Percentiles rank a stretch among this genome's conserved stretches.
Evolutionary conservation across 2,888 invertebrate species (phyloP).

Genomic region (Apamea monoglypha): DNA sequence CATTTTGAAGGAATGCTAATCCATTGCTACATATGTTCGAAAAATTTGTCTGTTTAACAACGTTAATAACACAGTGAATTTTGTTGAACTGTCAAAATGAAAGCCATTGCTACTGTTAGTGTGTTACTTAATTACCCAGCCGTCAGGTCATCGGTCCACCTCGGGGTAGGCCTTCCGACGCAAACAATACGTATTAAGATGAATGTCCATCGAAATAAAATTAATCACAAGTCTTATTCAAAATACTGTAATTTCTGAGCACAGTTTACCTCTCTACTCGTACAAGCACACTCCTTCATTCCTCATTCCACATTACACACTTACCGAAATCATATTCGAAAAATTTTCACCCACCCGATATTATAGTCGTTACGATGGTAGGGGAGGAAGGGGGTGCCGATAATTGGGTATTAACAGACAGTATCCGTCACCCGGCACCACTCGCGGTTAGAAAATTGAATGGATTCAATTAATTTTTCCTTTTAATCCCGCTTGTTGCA

Average conservation of each 20-base stretch:
- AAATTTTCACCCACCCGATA: conserved; percentile 50
- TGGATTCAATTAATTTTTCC: conserved; percentile 85
- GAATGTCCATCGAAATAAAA: not conserved
- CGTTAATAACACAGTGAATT: no score
- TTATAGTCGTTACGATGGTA: conserved; percentile 55
- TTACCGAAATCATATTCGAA: conserved; percentile 56
- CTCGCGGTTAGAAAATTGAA: conserved; percentile 82
- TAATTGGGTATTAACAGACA: conserved; percentile 87
- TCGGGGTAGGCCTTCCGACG: not conserved
- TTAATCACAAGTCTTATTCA: not conserved
- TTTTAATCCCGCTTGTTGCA: conserved; percentile 75
- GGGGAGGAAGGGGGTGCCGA: conserved; percentile 64
- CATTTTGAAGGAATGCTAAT: no score
- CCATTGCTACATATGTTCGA: no score
- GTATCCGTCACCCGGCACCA: conserved; percentile 77
- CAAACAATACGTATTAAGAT: not conserved
- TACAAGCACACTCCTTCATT: conserved; percentile 14
- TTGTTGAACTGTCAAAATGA: no score
- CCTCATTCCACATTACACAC: conserved; percentile 44
- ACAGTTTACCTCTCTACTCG: not conserved
- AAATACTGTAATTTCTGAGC: conserved; percentile 3
- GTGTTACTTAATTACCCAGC: no score
- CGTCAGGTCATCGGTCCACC: not conserved
- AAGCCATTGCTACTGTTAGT: no score
- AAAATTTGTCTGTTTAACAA: no score